Conservation (phyloP, 2,797 vertebrate species). For the Siniperca undulata region DNA sequence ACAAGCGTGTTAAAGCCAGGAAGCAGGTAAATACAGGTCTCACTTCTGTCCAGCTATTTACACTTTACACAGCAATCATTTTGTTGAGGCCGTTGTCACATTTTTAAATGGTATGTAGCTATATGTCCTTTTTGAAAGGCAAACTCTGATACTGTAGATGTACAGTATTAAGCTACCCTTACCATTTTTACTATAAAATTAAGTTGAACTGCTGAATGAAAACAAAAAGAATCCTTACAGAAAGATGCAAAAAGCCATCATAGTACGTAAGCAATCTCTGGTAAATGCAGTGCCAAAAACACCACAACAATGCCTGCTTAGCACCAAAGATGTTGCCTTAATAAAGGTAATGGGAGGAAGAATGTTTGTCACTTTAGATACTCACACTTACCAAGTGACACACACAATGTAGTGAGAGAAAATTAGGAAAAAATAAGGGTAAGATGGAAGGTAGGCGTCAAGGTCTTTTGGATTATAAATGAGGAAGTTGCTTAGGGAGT, state of each 20-base stretch:
- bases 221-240: neutral
- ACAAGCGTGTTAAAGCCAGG: constrained; percentile 97
- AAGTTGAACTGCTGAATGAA: neutral
- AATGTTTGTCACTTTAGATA: neutral
- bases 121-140: neutral
- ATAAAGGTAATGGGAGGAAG: neutral
- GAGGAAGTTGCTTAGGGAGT: constrained; percentile 3
- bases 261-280: neutral
- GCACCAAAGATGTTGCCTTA: neutral
- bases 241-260: neutral
- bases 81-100: neutral
- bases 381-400: neutral
- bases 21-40: constrained; percentile 89
- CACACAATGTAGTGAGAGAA: neutral
- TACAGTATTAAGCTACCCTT: too few species aligned
- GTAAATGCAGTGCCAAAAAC: neutral
- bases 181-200: neutral
- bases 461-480: neutral
- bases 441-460: neutral
- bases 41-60: neutral
- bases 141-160: neutral
- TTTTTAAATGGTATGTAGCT: neutral
- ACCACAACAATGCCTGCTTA: neutral
- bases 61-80: neutral
- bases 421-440: neutral